Percentiles rank a stretch among this genome's conserved stretches.
phyloP scores from a whole-genome alignment of 2,888 invertebrate genomes.

The Netelia inedita region DNA sequence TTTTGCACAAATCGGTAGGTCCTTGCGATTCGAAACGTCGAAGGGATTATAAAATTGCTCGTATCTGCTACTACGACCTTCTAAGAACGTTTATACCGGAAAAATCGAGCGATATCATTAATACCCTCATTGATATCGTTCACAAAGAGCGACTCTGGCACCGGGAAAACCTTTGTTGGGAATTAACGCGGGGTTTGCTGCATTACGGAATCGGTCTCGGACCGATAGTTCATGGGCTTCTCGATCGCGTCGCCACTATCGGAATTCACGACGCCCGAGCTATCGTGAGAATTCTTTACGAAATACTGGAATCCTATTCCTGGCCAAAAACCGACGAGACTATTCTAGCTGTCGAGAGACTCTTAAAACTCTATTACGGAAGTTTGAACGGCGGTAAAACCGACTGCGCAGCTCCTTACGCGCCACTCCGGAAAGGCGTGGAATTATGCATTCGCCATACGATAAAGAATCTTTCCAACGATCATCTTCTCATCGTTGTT shows the following conservation, averaged over 20 bases:
- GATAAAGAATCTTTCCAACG: conserved; percentile 85
- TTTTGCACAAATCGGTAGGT: conserved; percentile 41
- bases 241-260: conserved; percentile 76
- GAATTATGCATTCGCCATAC: conserved; percentile 87
- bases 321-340: conserved; percentile 85
- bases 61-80: conserved; percentile 75
- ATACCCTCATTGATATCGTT: conserved; percentile 82
- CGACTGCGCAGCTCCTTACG: conserved; percentile 78
- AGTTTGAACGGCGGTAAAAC: conserved; percentile 81
- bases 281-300: conserved; percentile 86
- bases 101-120: conserved; percentile 77
- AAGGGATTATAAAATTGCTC: conserved; percentile 72
- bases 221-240: conserved; percentile 73
- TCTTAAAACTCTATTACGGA: conserved; percentile 86
- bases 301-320: conserved; percentile 85
- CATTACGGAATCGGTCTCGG: conserved; percentile 73
- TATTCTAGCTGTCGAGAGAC: conserved; percentile 84
- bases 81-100: conserved; percentile 75
- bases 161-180: conserved; percentile 83
- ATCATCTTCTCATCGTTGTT: conserved; percentile 86
- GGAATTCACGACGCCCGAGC: conserved; percentile 84
- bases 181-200: conserved; percentile 79
- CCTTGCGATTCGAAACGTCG: conserved; percentile 75
- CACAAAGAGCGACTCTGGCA: conserved; percentile 84
- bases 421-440: conserved; percentile 85